These are phyloP conservation scores for Halcyon chelicuti DNA, from an alignment of 2,797 vertebrate genomes.

Conservation along the genomic window DNA sequence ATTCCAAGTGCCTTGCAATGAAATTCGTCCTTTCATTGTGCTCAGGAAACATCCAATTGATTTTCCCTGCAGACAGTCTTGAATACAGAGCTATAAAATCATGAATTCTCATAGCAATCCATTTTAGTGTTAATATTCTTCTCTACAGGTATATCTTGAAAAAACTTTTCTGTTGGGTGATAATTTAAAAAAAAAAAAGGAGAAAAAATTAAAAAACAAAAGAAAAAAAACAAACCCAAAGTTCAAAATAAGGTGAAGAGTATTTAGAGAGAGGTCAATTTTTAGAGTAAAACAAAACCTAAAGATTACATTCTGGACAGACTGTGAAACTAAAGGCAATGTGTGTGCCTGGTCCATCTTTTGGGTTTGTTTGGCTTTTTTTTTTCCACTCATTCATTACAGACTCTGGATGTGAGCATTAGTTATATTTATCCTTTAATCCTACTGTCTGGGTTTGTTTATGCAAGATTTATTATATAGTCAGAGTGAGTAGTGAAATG, in stretches of 20 bases:
- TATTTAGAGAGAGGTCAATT: neutral
- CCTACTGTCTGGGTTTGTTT: conserved; percentile 39
- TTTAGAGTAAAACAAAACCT: neutral
- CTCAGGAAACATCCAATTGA: neutral
- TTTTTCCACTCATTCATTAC: neutral
- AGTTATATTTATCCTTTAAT: conserved; percentile 70
- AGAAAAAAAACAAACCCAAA: neutral
- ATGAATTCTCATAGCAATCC: neutral
- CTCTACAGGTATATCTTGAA: neutral
- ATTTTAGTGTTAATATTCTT: neutral
- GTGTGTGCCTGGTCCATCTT: neutral
- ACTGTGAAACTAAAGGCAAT: neutral
- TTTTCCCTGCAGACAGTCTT: neutral
- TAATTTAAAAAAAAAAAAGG: neutral
- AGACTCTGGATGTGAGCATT: conserved; percentile 18
- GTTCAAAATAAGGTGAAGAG: neutral
- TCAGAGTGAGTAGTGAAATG: neutral
- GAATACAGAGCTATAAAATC: neutral
- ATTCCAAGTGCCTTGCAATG: neutral
- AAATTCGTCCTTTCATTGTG: neutral
- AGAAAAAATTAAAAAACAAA: no score
- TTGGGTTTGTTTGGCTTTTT: neutral
- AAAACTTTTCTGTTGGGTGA: neutral
- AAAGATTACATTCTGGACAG: neutral
- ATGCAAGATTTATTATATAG: conserved; percentile 52